phyloP scores from a whole-genome alignment of 2,113 vertebrate genomes.

The Sorex araneus region DNA sequence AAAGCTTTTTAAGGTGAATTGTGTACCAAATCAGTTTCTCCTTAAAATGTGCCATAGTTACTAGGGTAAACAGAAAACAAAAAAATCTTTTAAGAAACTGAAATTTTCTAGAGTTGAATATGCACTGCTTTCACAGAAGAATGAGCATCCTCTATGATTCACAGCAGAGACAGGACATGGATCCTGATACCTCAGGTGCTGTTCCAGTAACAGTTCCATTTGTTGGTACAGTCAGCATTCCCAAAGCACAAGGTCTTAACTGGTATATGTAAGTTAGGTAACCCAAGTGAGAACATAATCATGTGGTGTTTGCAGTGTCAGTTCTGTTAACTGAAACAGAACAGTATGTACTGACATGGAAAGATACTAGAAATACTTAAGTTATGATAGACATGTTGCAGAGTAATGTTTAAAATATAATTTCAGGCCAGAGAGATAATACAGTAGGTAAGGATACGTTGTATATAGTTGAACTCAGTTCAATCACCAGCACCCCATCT shows the following conservation, averaged over 20 bases:
- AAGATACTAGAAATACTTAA: neutral
- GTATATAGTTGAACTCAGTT: too few species aligned
- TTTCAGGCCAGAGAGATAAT: too few species aligned
- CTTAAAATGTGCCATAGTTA: neutral
- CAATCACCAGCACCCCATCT: too few species aligned
- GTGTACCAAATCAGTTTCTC: neutral
- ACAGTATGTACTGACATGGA: neutral
- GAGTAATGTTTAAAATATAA: slow-evolving; percentile 2
- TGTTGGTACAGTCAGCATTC: neutral
- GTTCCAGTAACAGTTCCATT: neutral
- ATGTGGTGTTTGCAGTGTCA: neutral
- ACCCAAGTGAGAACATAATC: neutral
- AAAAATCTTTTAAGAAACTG: neutral
- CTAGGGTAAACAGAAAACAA: neutral
- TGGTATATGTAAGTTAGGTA: neutral
- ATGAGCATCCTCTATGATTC: neutral
- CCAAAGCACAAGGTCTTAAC: neutral
- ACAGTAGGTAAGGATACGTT: too few species aligned
- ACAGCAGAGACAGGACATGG: neutral
- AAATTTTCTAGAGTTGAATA: neutral
- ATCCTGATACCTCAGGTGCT: neutral
- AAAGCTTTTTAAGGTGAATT: neutral
- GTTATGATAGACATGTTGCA: neutral
- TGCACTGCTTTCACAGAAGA: neutral
- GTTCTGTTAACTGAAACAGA: neutral